Percentiles rank a stretch among this genome's conserved stretches.
phyloP scores from a whole-genome alignment of 1,140 invertebrate species.

The Drosophila leontia region DNA sequence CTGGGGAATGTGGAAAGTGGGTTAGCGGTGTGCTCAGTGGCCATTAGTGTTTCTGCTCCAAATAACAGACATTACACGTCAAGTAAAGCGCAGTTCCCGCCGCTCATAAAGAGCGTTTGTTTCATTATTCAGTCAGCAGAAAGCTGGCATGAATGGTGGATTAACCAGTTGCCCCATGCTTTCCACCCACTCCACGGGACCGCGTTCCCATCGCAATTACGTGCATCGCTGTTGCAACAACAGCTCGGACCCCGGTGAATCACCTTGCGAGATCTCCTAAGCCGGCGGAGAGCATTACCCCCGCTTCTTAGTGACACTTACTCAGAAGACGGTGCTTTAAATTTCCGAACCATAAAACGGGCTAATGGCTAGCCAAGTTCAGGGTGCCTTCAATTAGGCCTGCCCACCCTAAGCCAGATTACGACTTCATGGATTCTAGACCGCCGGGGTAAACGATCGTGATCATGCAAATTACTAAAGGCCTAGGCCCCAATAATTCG shows the following conservation, averaged over 20 bases:
- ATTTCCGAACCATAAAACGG: conserved; percentile 54
- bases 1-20: conserved; percentile 52
- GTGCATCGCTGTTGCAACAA: conserved; percentile 49
- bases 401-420: background rate
- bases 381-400: conserved; percentile 33
- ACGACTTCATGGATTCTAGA: conserved; percentile 27
- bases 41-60: conserved; percentile 76
- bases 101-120: conserved; percentile 56
- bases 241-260: conserved; percentile 24
- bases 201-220: conserved; percentile 57
- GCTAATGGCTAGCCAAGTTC: conserved; percentile 66
- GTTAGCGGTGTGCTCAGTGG: conserved; percentile 58
- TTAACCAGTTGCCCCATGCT: conserved; percentile 49
- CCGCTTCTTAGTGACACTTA: conserved; percentile 42
- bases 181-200: conserved; percentile 48
- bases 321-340: conserved; percentile 1
- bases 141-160: conserved; percentile 50
- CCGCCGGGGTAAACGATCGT: conserved; percentile 2
- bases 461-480: conserved; percentile 33
- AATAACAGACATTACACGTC: conserved; percentile 72
- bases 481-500: conserved; percentile 39
- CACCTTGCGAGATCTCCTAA: conserved; percentile 6
- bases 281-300: conserved; percentile 31
- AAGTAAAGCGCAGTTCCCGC: conserved; percentile 76
- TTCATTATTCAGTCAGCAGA: conserved; percentile 25